phyloP scores from a whole-genome alignment of 2,888 invertebrate genomes.

The Pollenia amentaria region DNA sequence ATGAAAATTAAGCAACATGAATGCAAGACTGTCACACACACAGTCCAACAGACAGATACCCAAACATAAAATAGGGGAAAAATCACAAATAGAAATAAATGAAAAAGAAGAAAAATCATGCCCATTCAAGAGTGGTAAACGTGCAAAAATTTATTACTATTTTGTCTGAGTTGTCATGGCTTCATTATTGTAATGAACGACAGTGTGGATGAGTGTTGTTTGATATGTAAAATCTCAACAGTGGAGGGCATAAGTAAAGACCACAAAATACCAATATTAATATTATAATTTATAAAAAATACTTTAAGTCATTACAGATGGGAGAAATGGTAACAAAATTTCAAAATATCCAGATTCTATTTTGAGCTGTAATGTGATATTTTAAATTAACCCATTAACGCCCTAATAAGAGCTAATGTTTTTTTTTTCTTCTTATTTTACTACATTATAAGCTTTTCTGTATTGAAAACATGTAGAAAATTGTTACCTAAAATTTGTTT shows the following conservation, averaged over 20 bases:
- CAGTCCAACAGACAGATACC: too few species aligned
- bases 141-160: conserved; percentile 59
- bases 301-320: too few species aligned
- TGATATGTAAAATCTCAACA: conserved; percentile 31
- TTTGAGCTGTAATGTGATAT: too few species aligned
- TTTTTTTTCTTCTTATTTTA: too few species aligned
- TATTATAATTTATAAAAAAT: background rate
- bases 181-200: conserved; percentile 52
- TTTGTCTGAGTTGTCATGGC: conserved; percentile 63
- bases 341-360: too few species aligned
- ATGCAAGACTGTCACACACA: background rate
- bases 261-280: background rate
- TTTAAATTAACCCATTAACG: too few species aligned
- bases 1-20: conserved; percentile 37
- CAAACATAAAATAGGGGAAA: background rate
- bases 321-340: too few species aligned
- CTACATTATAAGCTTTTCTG: too few species aligned
- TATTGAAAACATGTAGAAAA: too few species aligned
- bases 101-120: conserved; percentile 12
- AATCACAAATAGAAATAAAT: background rate
- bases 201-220: background rate
- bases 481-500: too few species aligned
- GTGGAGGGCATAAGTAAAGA: background rate
- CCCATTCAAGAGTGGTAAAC: conserved; percentile 50
- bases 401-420: too few species aligned